phyloP scores from a whole-genome alignment of 2,888 invertebrate species.

The Alviniconcha strummeri region DNA sequence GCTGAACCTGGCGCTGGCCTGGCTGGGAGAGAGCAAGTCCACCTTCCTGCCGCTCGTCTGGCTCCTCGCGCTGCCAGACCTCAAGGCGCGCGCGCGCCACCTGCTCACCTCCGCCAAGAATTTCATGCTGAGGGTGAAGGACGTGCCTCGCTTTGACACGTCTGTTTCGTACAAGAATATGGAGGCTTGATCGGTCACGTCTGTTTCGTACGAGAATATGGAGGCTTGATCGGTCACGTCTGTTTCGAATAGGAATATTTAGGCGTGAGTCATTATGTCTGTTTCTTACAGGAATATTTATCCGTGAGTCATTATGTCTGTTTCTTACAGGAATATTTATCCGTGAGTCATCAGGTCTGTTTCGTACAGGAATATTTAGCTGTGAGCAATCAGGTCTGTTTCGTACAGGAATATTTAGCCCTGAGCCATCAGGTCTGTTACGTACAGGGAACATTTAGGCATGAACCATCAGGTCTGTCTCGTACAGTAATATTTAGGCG shows the following conservation, averaged over 20 bases:
- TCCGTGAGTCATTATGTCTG: background rate
- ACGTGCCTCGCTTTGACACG: background rate
- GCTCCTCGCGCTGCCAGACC: conserved; percentile 7
- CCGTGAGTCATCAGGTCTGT: background rate
- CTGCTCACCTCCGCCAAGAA: background rate
- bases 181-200: background rate
- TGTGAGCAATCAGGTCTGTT: background rate
- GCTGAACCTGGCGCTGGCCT: background rate
- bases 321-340: conserved; percentile 5
- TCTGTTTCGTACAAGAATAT: conserved; percentile 5
- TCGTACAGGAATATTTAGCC: background rate
- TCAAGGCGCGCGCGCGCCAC: background rate
- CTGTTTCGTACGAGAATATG: background rate
- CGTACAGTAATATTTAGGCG: no score
- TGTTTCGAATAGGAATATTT: background rate
- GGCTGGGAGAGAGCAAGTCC: background rate
- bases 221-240: background rate
- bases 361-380: conserved; percentile 2
- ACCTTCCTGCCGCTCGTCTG: conserved; percentile 8
- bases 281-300: conserved; percentile 7
- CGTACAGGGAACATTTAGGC: background rate
- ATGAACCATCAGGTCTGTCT: no score
- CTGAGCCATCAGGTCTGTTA: background rate
- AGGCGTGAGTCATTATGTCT: background rate
- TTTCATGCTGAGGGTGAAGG: background rate